Base-by-base conservation (phyloP, 2,888 invertebrate species). In the Micoletzkya japonica region DNA sequence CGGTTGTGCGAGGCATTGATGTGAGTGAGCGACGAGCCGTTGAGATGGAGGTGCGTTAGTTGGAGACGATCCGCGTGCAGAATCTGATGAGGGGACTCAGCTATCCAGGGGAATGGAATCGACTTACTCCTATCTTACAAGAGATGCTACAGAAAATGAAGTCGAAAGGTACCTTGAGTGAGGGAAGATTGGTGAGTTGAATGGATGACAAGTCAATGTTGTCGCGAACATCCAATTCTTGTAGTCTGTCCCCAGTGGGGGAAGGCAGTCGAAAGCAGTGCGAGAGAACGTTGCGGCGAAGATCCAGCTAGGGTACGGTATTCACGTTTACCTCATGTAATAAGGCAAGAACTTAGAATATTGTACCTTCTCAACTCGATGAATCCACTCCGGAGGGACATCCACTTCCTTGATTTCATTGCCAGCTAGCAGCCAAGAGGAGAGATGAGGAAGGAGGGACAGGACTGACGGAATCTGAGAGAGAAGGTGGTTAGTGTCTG, bases 21-120 rank as follows among this genome's bases (percentile, higher is more conserved):
- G 56, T 85, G 85, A 71, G 86, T 87, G 66, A 88, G 78, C 26
- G 82, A 81, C 26, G 80, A 81, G 2, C 88, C 88, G 73, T 86
- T 87, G 17, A 88, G 77, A 73, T 87, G 86, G 37, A 88, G 78
- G 3, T 81, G 81, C 52, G 81, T 80, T 73, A 87, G 82, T 36
- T 81, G 82, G 72, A 87, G 86, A 6, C 87, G 81, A 70, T 87
- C 86, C 80, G 87, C 87, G 75, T 86, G 86, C 37, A 88, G 75
- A 72, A 87, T 86, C 79, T 87, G 86, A 76, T n/a, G n/a, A 87
- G 70, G 49, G n/a, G n/a, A n/a, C n/a, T n/a, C n/a, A n/a, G n/a
- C n/a, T n/a, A n/a, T n/a, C n/a, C n/a, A n/a, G n/a, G n/a, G n/a
- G n/a, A n/a, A n/a, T n/a, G n/a, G n/a, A n/a, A 61, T 30, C 20